phyloP scores from a whole-genome alignment of 2,113 vertebrate species.

The Emydura subglobosa region DNA sequence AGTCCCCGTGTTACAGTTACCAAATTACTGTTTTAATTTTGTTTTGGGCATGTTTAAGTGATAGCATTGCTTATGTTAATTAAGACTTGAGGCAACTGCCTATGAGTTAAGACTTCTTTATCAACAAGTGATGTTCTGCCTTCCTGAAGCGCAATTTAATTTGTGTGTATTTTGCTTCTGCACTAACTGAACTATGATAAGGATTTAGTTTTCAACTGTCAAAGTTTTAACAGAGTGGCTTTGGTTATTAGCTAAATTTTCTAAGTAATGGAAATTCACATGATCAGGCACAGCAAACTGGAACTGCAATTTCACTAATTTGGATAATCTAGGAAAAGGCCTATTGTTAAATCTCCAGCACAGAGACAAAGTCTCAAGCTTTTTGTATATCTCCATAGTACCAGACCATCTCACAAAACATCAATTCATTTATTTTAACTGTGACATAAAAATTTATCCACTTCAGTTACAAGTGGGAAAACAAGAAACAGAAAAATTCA shows the following conservation, averaged over 20 bases:
- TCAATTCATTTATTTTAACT: neutral
- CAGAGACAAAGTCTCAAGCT: neutral
- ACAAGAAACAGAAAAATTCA: neutral
- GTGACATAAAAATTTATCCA: rapidly evolving
- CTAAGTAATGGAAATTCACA: neutral
- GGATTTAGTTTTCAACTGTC: neutral
- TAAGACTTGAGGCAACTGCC: neutral
- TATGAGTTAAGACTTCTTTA: neutral
- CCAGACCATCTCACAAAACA: neutral
- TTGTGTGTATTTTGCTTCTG: neutral
- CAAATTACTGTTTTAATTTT: neutral
- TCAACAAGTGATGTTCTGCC: neutral
- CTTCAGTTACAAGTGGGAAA: neutral
- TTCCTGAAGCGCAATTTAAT: neutral
- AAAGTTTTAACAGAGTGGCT: neutral
- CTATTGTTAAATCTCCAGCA: neutral
- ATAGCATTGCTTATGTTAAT: neutral
- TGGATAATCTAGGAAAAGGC: neutral
- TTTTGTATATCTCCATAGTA: neutral
- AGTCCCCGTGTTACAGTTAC: no score
- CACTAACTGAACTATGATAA: neutral
- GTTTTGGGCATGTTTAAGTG: neutral
- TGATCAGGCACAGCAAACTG: neutral
- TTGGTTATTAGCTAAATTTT: neutral
- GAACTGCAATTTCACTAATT: neutral